Conservation (phyloP, 2,797 vertebrate genomes). For the Limosa lapponica region DNA sequence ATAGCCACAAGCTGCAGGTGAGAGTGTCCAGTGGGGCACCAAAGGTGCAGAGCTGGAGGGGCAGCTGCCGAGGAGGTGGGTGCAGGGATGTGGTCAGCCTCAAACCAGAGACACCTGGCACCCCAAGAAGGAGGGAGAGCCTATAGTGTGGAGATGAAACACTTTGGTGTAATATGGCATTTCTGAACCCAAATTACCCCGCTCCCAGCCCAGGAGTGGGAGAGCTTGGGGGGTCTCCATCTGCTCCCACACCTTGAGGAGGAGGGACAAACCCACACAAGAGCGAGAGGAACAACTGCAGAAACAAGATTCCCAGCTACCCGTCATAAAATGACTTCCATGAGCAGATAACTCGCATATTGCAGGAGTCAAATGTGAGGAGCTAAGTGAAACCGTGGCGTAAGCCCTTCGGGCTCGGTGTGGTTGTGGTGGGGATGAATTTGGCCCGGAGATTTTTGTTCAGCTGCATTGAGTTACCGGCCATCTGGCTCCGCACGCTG, state of each 20-base stretch:
- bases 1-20: neutral
- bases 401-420: neutral
- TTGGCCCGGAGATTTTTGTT: constrained; percentile 34
- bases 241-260: neutral
- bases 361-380: neutral
- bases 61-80: rapidly evolving
- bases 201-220: neutral
- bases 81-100: neutral
- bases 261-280: rapidly evolving
- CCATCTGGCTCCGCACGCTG: constrained; percentile 57
- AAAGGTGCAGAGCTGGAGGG: neutral
- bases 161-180: rapidly evolving
- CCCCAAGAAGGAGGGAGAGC: neutral
- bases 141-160: rapidly evolving
- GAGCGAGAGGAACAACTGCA: neutral
- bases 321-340: neutral
- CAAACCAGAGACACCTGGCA: rapidly evolving
- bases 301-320: neutral
- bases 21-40: neutral
- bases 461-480: constrained; percentile 39
- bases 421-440: constrained; percentile 17
- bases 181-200: neutral
- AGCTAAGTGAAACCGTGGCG: neutral
- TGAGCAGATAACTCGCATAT: neutral
- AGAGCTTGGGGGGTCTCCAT: neutral